Conservation (phyloP, 2,797 vertebrate species). For the Hypotaenidia philippensis region DNA sequence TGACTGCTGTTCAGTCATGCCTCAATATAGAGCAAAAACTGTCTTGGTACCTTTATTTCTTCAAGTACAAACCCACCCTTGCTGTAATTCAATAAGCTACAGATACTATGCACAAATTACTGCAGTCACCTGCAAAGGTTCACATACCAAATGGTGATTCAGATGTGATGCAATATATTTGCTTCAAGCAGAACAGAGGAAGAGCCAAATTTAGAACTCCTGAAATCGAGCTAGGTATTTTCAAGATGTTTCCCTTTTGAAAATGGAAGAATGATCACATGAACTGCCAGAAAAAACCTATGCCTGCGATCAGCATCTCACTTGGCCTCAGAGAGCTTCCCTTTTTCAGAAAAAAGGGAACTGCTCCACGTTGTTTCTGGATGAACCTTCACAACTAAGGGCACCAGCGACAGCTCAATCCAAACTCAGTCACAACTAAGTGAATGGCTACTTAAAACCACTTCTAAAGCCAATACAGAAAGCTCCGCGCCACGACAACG, state of each 20-base stretch:
- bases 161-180: not conserved
- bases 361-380: not conserved
- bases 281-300: not conserved
- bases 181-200: not conserved
- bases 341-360: not conserved
- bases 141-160: not conserved
- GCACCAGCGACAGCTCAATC: not conserved
- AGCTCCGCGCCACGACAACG: not conserved
- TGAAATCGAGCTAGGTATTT: not conserved
- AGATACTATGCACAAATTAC: not conserved
- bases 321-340: not conserved
- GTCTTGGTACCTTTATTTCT: not conserved
- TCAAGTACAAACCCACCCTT: not conserved
- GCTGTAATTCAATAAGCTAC: not conserved
- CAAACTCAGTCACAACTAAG: not conserved
- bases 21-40: not conserved
- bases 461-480: not conserved
- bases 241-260: not conserved
- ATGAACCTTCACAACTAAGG: not conserved
- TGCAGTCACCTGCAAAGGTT: not conserved
- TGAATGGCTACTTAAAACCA: not conserved
- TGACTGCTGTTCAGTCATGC: not conserved
- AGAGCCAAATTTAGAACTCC: not conserved
- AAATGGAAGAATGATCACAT: not conserved
- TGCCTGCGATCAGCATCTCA: not conserved